Percentiles rank a stretch among this genome's conserved stretches.
These are phyloP conservation scores for Lagodon rhomboides DNA, from an alignment of 2,797 vertebrate species.

Conservation along the genomic window DNA sequence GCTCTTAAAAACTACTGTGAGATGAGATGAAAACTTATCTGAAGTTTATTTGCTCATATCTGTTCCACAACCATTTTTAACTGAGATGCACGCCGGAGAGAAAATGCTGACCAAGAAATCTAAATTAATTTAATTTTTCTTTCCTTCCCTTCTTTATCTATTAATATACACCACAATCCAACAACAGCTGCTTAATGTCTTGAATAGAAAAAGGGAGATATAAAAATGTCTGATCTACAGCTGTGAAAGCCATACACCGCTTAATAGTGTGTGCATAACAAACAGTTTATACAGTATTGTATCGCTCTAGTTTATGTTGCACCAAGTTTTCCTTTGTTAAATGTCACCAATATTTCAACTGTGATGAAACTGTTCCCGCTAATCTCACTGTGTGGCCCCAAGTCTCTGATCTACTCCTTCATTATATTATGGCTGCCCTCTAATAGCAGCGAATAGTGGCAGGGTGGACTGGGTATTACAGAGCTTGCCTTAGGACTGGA, in stretches of 20 bases:
- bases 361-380: conserved; percentile 4
- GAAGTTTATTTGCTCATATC: neutral
- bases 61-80: conserved; percentile 12
- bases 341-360: conserved; percentile 38
- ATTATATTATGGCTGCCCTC: conserved; percentile 1
- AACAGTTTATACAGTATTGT: neutral
- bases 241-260: too few species aligned
- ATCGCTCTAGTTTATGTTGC: conserved; percentile 19
- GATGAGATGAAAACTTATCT: conserved; percentile 8
- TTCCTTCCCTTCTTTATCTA: conserved; percentile 2
- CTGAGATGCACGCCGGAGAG: neutral
- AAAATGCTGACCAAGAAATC: conserved; percentile 18
- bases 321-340: conserved; percentile 25
- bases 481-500: neutral
- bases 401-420: neutral
- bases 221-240: neutral
- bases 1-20: conserved; percentile 19
- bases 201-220: neutral
- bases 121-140: conserved; percentile 15
- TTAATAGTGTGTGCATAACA: neutral
- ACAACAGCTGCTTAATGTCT: conserved; percentile 25
- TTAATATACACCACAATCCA: neutral
- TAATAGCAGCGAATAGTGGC: neutral
- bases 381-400: conserved; percentile 8
- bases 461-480: neutral